Base-by-base conservation (phyloP, 1,140 invertebrate genomes). In the Saccostrea echinata region DNA sequence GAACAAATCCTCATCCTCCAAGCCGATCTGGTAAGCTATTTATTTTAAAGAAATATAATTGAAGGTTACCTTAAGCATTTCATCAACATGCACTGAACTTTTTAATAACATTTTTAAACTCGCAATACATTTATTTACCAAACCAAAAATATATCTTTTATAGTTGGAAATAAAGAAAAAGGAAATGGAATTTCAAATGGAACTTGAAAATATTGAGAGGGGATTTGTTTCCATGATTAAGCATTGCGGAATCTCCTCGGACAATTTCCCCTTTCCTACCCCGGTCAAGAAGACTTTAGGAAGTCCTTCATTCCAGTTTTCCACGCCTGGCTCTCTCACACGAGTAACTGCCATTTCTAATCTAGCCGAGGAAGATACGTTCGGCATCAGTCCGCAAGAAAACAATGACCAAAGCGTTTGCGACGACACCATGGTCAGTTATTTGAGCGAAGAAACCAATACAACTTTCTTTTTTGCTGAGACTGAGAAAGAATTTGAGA, bases 131-230 rank as follows among this genome's bases (percentile, higher is more conserved):
- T 4, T 43, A 43, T 43, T 43, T 43, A 61, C 55, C 2, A 9
- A 21, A 61, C n/a, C 53, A 55, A 61, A 6, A 18, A 61, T 61
- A 16, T 33, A 33, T 76, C 27, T 27, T 9, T 91, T 91, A 64
- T 91, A 93, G 92, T 84, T 92, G 35, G 89, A 86, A 27, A 91
- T 93, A 84, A 92, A 92, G 85, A 87, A 90, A 24, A 89, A 92
- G 57, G 91, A 92, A 82, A 91, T 90, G 53, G 88, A 89, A 33
- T 68, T 92, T 43, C 90, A 92, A 71, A 71, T 84, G n/a, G 92
- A 93, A 84, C 90, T 92, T 55, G 90, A 89, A 82, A 89, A 90
- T 16, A 92, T 93, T 61, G 92, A 91, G 51, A 76, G 88, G 4
- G 90, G 91, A 88, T 92, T 93, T 71, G 84, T 90, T 27, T 88